Conservation (phyloP, 2,888 invertebrate genomes). For the Eupithecia abbreviata region DNA sequence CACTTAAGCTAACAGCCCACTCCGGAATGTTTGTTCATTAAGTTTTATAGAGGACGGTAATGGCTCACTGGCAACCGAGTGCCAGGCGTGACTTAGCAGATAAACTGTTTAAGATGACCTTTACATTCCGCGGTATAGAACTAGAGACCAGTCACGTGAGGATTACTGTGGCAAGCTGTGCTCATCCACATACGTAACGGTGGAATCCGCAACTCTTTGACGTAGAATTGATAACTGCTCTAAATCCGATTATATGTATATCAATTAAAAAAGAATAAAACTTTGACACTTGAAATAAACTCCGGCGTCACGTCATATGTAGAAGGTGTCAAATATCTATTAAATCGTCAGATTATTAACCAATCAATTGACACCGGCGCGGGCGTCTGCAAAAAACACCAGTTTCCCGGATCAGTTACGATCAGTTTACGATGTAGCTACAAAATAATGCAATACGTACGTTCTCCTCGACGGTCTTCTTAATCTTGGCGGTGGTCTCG, state of each 20-base stretch:
- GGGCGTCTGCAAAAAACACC: neutral
- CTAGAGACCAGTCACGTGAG: neutral
- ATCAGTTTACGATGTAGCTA: neutral
- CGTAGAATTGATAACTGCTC: neutral
- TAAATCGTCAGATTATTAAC: neutral
- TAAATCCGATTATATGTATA: no score
- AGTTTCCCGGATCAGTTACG: no score
- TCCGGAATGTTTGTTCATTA: slow-evolving; percentile 45
- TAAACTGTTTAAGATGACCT: slow-evolving; percentile 5
- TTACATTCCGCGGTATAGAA: neutral
- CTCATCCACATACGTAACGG: neutral
- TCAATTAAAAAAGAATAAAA: no score
- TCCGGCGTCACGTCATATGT: neutral
- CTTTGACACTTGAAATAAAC: neutral
- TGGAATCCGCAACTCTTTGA: neutral
- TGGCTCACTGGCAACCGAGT: slow-evolving; percentile 35
- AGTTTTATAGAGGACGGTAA: slow-evolving; percentile 48
- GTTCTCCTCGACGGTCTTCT: slow-evolving; percentile 98
- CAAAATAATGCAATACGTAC: slow-evolving; percentile 83
- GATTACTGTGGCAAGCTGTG: neutral
- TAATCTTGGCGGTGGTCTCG: slow-evolving; percentile 95
- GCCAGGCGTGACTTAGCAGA: slow-evolving; percentile 15
- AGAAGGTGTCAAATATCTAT: no score
- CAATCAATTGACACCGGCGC: neutral
- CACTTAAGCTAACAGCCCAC: slow-evolving; percentile 45